phyloP scores from a whole-genome alignment of 64 coral and sea anemone species.

The Montipora cactus region DNA sequence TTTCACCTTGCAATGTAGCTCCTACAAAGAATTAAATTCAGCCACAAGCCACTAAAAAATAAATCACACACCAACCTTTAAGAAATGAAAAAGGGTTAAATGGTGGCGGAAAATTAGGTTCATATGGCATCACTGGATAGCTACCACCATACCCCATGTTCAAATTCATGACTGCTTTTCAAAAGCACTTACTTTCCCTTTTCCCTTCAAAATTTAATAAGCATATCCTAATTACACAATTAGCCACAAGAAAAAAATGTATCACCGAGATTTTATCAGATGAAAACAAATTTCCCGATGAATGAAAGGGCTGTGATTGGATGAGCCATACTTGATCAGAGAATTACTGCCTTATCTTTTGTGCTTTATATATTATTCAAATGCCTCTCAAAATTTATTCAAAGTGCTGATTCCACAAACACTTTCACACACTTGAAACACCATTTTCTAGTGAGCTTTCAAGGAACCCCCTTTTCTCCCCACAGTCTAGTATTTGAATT shows the following conservation, averaged over 20 bases:
- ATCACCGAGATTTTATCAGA: constrained; percentile 48
- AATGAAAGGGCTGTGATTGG: constrained; percentile 30
- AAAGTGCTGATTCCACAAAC: constrained; percentile 34
- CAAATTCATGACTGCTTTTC: constrained; percentile 78
- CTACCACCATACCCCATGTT: constrained; percentile 79
- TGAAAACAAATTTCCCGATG: constrained; percentile 43
- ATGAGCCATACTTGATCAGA: neutral
- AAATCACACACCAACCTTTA: constrained; percentile 78
- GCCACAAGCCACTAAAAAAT: constrained; percentile 58
- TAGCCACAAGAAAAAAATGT: constrained; percentile 41
- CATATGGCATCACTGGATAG: constrained; percentile 74
- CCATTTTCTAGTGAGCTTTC: neutral
- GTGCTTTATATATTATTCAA: constrained; percentile 33
- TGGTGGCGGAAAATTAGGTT: constrained; percentile 66
- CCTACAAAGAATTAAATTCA: constrained; percentile 8
- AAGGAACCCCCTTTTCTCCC: neutral
- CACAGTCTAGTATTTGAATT: neutral
- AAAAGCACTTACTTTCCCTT: constrained; percentile 31
- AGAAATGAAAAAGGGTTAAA: constrained; percentile 72
- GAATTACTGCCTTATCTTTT: constrained; percentile 7
- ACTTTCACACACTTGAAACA: constrained; percentile 1
- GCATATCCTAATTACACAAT: constrained; percentile 81
- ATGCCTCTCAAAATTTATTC: neutral
- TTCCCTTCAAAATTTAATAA: constrained; percentile 73
- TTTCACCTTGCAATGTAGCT: constrained; percentile 44